Conservation (phyloP, 1,140 invertebrate species). For the Adelges cooleyi region DNA sequence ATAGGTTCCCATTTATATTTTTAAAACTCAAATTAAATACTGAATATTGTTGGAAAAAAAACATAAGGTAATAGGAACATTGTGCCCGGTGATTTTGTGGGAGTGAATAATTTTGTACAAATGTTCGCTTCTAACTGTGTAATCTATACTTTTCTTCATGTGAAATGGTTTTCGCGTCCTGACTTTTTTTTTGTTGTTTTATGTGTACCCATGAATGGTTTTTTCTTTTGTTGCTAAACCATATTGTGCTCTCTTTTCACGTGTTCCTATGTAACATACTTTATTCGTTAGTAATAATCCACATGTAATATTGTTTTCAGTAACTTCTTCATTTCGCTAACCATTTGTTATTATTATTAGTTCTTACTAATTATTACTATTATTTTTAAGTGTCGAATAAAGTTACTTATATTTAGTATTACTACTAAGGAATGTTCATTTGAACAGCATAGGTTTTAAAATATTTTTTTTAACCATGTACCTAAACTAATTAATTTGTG, state of each 20-base stretch:
- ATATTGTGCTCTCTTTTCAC: background rate
- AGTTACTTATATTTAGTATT: too few species aligned
- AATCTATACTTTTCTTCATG: conserved; percentile 4
- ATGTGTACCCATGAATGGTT: conserved; percentile 17
- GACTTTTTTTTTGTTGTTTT: conserved; percentile 15
- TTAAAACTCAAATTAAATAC: background rate
- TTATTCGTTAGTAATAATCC: background rate
- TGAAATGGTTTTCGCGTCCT: background rate
- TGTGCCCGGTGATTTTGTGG: background rate
- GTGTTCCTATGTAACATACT: conserved; percentile 1
- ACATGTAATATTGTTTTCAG: too few species aligned
- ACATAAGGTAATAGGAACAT: background rate
- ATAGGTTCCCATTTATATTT: background rate
- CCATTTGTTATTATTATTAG: too few species aligned
- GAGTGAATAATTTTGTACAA: background rate
- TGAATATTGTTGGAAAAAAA: too few species aligned
- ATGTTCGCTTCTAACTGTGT: conserved; percentile 13
- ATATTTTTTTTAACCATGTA: background rate
- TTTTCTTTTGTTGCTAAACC: conserved; percentile 16
- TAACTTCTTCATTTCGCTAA: too few species aligned
- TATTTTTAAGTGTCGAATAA: too few species aligned
- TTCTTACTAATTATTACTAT: too few species aligned
- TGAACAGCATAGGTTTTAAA: too few species aligned
- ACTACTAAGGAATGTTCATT: too few species aligned
- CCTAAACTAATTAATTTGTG: conserved; percentile 23